phyloP scores from a whole-genome alignment of 1,140 invertebrate genomes.

The Scaptomyza graminum region DNA sequence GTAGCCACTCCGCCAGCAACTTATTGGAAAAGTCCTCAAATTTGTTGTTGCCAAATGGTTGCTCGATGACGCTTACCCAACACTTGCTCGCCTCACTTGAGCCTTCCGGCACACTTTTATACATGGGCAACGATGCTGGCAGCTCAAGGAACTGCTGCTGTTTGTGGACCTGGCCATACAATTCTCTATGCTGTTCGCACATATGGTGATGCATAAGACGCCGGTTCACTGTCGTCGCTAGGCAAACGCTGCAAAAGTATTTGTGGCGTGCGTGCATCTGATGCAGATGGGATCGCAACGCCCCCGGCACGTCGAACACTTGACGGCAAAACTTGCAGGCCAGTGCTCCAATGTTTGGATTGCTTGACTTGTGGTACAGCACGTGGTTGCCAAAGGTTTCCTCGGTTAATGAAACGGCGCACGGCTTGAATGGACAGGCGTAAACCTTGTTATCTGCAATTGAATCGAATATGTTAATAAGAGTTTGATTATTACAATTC shows the following conservation, averaged over 20 bases:
- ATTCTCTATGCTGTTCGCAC: not conserved
- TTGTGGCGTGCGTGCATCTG: slow-evolving; percentile 41
- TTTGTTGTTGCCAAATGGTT: slow-evolving; percentile 38
- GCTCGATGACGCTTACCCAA: slow-evolving; percentile 29
- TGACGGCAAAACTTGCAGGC: slow-evolving; percentile 43
- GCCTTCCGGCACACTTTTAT: not conserved
- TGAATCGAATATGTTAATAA: not conserved
- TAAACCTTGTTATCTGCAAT: slow-evolving; percentile 41
- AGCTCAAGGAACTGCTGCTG: slow-evolving; percentile 35
- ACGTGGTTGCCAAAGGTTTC: slow-evolving; percentile 52
- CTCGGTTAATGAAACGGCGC: slow-evolving; percentile 30
- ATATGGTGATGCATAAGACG: slow-evolving; percentile 52
- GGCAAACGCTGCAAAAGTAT: slow-evolving; percentile 53
- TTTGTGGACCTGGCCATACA: slow-evolving; percentile 21
- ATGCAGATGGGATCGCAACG: slow-evolving; percentile 41
- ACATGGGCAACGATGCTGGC: not conserved
- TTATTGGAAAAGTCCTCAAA: slow-evolving; percentile 34
- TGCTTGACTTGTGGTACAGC: slow-evolving; percentile 45
- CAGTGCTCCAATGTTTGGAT: slow-evolving; percentile 13
- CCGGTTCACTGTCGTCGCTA: slow-evolving; percentile 49
- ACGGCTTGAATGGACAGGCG: slow-evolving; percentile 48
- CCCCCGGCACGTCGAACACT: not conserved
- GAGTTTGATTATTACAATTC: no score
- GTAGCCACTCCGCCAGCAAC: slow-evolving; percentile 27
- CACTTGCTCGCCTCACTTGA: not conserved